Evolutionary conservation across 2,888 invertebrate species (phyloP).

Genomic region (Xanthorhoe spadicearia): DNA sequence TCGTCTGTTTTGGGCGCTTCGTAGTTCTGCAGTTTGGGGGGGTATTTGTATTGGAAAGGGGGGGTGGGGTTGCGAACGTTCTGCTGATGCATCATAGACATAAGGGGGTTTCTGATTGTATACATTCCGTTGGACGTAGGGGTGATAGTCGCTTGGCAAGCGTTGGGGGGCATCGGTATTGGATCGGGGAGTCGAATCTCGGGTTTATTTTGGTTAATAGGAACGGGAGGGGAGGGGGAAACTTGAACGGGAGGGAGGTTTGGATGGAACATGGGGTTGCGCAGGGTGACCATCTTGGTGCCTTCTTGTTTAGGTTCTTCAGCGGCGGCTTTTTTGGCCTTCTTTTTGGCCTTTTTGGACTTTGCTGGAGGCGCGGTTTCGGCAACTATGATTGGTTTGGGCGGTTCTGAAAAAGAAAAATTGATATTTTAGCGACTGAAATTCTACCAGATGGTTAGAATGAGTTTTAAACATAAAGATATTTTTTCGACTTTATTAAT

Average conservation of each 20-base stretch:
- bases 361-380: constrained; percentile 62
- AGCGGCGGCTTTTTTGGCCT: constrained; percentile 75
- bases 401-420: constrained; percentile 61
- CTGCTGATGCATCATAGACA: constrained; percentile 83
- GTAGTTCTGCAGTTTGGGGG: constrained; percentile 58
- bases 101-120: constrained; percentile 91
- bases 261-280: constrained; percentile 91
- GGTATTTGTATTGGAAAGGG: constrained; percentile 62
- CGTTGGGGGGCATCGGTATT: constrained; percentile 77
- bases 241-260: constrained; percentile 75
- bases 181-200: constrained; percentile 77
- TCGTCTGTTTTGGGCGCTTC: constrained; percentile 57
- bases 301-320: constrained; percentile 62
- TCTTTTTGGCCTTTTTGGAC: constrained; percentile 81
- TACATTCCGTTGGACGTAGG: constrained; percentile 89
- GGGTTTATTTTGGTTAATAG: constrained; percentile 60
- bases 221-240: constrained; percentile 43
- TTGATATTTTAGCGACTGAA: too few relatives aligned
- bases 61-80: constrained; percentile 57
- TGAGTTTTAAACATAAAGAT: too few relatives aligned
- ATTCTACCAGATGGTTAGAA: too few relatives aligned
- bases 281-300: constrained; percentile 89
- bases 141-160: constrained; percentile 81
- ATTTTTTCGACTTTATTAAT: too few relatives aligned
- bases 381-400: constrained; percentile 62